Base-by-base conservation (phyloP, 2,888 invertebrate species). In the Drosophila suboccidentalis region DNA sequence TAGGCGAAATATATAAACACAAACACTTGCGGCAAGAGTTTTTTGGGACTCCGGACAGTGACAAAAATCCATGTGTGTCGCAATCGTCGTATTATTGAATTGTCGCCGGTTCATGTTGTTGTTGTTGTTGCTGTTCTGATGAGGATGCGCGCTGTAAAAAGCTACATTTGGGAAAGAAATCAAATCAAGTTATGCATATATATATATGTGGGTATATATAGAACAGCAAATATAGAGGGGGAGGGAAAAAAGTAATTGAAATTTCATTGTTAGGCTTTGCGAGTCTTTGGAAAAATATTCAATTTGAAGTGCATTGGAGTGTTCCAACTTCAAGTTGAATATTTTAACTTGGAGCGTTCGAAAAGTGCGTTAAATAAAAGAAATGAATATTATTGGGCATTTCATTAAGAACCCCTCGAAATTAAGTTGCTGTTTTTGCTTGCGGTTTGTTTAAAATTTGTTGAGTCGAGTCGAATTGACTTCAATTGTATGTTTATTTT, bases 101-200 rank as follows among this genome's bases (percentile, higher is more conserved):
- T 67, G 70, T 62, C 55, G 65, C 63, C 71, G 34, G 79, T 34
- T 58, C 53, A 29, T 32, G 62, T 47, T 43, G 62, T 47, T 58
- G 73, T 50, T 61, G 61, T 57, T 38, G 62, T 32, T 49, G 75
- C 53, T 69, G 61, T 67, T 69, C 67, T 67, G 70, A 59, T 68
- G 71, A 47, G 51, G 69, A 65, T 69, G 67, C 58, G 68, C 75
- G 79, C 89, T 89, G 89, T 84, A 87, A 85, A 76, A 87, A 79
- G 84, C 84, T 85, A 89, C 89, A 87, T 89, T 87, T 85, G 84
- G 84, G 82, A 89, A 89, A 85, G 79, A 85, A 89, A 85, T 87
- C 82, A 85, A 84, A 89, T 85, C 89, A 89, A 74, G 79, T 85
- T 85, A 85, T 87, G 63, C 64, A 26, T 29, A 75, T 78, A 67